Percentiles rank a stretch among this genome's conserved stretches.
phyloP scores from a whole-genome alignment of 2,888 invertebrate genomes.

The Zygaena filipendulae region DNA sequence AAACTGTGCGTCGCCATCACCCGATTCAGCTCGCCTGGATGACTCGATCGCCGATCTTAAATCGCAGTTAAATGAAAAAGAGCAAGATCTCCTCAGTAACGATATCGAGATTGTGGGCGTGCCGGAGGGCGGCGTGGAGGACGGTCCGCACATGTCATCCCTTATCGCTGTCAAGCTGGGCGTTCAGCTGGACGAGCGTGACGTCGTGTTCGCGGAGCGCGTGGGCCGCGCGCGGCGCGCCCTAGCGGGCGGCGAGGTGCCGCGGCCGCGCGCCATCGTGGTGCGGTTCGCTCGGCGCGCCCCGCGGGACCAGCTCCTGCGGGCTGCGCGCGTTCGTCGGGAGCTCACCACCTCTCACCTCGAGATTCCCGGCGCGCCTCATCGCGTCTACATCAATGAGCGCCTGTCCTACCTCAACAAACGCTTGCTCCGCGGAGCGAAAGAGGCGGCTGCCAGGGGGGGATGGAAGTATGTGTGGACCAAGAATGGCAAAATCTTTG shows the following conservation, averaged over 20 bases:
- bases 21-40: too few species aligned
- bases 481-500: slow-evolving; percentile 1
- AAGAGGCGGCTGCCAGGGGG: slow-evolving; percentile 3
- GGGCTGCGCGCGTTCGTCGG: slow-evolving; percentile 13
- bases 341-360: slow-evolving; percentile 8
- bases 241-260: not conserved
- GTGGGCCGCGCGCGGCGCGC: slow-evolving; percentile 7
- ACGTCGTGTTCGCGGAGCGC: slow-evolving; percentile 13
- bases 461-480: slow-evolving; percentile 5
- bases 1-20: too few species aligned
- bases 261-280: slow-evolving; percentile 8
- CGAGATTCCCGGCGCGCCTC: slow-evolving; percentile 9
- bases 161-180: slow-evolving; percentile 12
- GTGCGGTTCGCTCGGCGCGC: slow-evolving; percentile 13
- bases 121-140: slow-evolving; percentile 12
- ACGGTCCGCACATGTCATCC: slow-evolving; percentile 7
- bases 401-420: slow-evolving; percentile 12
- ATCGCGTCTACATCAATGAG: slow-evolving; percentile 13
- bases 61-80: too few species aligned
- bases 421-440: slow-evolving; percentile 12
- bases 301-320: slow-evolving; percentile 9
- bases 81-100: too few species aligned
- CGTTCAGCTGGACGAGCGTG: slow-evolving; percentile 11
- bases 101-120: slow-evolving; percentile 14
- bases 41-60: too few species aligned